A percentile compares a stretch with the other conserved stretches of the same genome.
These are phyloP conservation scores for Cheilosia urbana DNA, from an alignment of 2,888 invertebrate genomes.

Conservation along the genomic window DNA sequence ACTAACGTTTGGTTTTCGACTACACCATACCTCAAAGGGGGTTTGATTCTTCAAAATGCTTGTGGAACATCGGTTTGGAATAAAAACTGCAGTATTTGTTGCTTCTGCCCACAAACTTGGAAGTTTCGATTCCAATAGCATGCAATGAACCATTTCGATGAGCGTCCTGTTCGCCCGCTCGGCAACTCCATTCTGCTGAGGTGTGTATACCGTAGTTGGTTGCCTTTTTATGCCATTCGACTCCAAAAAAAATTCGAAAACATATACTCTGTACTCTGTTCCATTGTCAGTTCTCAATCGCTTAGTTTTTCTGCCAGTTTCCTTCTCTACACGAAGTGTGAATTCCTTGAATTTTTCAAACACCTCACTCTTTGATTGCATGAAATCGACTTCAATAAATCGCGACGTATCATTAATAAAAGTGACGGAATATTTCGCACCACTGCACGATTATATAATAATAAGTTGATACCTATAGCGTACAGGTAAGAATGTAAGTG, in stretches of 20 bases:
- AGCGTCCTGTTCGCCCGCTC: conserved; percentile 4
- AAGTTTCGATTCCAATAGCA: neutral
- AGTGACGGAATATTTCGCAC: too few species aligned
- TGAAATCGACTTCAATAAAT: conserved; percentile 34
- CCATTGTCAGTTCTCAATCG: conserved; percentile 18
- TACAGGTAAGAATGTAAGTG: too few species aligned
- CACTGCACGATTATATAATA: too few species aligned
- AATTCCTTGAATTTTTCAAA: too few species aligned
- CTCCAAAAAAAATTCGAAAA: neutral
- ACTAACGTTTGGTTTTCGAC: too few species aligned
- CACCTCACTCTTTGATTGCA: conserved; percentile 29
- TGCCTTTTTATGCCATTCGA: conserved; percentile 6
- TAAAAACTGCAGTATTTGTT: too few species aligned
- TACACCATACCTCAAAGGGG: too few species aligned
- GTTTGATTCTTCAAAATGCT: too few species aligned
- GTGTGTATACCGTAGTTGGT: conserved; percentile 1
- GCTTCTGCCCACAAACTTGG: neutral
- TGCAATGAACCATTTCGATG: conserved; percentile 1
- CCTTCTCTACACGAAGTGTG: too few species aligned
- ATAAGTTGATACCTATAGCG: too few species aligned
- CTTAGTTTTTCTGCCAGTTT: conserved; percentile 17
- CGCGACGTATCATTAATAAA: conserved; percentile 29
- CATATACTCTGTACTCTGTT: conserved; percentile 19
- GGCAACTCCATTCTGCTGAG: conserved; percentile 13
- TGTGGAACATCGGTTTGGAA: too few species aligned